Evolutionary conservation across 2,888 invertebrate species (phyloP).

Genomic region (Temnothorax rugatulus): DNA sequence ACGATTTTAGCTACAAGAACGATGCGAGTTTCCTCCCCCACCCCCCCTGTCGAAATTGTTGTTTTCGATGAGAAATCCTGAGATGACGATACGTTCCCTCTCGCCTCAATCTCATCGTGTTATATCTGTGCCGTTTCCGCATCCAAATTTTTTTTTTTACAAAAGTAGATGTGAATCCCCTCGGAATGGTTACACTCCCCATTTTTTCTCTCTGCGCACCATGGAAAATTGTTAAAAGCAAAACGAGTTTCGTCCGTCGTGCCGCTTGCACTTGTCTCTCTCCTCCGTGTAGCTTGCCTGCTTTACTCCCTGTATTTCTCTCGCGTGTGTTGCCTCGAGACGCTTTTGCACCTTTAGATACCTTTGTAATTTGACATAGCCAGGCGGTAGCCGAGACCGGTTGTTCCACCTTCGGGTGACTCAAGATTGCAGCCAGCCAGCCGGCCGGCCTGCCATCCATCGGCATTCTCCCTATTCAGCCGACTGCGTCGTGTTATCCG

Average conservation of each 20-base stretch:
- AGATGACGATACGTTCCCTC: background rate
- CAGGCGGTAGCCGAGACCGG: slow-evolving; percentile 66
- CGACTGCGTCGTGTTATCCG: slow-evolving; percentile 48
- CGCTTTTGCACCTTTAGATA: slow-evolving; percentile 71
- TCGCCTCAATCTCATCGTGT: background rate
- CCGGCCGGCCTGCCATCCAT: slow-evolving; percentile 47
- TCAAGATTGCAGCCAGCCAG: slow-evolving; percentile 55
- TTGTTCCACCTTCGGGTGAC: slow-evolving; percentile 73
- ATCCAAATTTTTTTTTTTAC: background rate
- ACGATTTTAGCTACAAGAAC: background rate
- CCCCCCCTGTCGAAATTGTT: background rate
- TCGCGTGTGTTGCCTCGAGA: slow-evolving; percentile 61
- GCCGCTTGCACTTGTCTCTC: slow-evolving; percentile 45
- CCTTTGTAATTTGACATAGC: slow-evolving; percentile 67
- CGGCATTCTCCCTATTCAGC: slow-evolving; percentile 61
- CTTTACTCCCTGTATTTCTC: slow-evolving; percentile 56
- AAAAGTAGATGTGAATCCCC: background rate
- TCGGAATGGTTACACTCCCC: background rate
- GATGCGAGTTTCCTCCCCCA: background rate
- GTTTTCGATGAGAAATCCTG: background rate
- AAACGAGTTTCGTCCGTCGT: slow-evolving; percentile 44
- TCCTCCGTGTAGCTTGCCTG: slow-evolving; percentile 63
- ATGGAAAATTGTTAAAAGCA: slow-evolving; percentile 4
- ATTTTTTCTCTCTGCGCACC: slow-evolving; percentile 3
- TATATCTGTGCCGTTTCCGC: background rate